Conservation (phyloP, 2,888 invertebrate genomes). For the Eudemis profundana region DNA sequence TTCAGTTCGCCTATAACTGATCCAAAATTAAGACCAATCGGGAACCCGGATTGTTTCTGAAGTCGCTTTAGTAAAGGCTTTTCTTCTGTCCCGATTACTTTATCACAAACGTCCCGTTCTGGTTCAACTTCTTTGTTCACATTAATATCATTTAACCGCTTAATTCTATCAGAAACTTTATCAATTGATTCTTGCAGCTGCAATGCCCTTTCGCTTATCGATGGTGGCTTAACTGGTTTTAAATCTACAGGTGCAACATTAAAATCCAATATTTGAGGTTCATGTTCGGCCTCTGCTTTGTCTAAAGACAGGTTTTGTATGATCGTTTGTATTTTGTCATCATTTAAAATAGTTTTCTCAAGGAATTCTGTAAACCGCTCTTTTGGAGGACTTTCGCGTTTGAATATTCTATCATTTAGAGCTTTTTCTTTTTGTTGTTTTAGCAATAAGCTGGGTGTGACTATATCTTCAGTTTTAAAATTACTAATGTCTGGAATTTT, state of each 20-base stretch:
- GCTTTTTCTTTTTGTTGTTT: conserved; percentile 58
- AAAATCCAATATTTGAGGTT: conserved; percentile 50
- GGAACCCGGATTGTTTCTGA: conserved; percentile 71
- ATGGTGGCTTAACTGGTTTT: conserved; percentile 53
- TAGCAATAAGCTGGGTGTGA: conserved; percentile 58
- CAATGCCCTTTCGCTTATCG: conserved; percentile 60
- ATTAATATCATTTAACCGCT: conserved; percentile 55
- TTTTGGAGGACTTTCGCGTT: conserved; percentile 78
- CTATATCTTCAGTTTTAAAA: conserved; percentile 46
- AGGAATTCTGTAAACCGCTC: conserved; percentile 76
- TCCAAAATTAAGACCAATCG: conserved; percentile 73
- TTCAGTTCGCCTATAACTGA: conserved; percentile 80
- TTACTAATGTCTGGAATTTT: conserved; percentile 1
- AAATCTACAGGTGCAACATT: conserved; percentile 49
- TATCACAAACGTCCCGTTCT: conserved; percentile 37
- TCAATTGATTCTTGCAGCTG: conserved; percentile 63
- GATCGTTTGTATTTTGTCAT: conserved; percentile 78
- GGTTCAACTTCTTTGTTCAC: conserved; percentile 28
- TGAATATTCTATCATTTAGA: conserved; percentile 52
- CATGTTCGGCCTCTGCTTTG: conserved; percentile 58
- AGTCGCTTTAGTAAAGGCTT: conserved; percentile 67
- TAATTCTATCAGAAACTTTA: conserved; percentile 63
- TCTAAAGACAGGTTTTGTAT: conserved; percentile 77
- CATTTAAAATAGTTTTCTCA: conserved; percentile 77
- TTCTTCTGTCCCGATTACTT: conserved; percentile 51